Percentiles rank a stretch among this genome's conserved stretches.
These are phyloP conservation scores for Odontamblyopus rebecca DNA, from an alignment of 2,797 vertebrate genomes.

Conservation along the genomic window DNA sequence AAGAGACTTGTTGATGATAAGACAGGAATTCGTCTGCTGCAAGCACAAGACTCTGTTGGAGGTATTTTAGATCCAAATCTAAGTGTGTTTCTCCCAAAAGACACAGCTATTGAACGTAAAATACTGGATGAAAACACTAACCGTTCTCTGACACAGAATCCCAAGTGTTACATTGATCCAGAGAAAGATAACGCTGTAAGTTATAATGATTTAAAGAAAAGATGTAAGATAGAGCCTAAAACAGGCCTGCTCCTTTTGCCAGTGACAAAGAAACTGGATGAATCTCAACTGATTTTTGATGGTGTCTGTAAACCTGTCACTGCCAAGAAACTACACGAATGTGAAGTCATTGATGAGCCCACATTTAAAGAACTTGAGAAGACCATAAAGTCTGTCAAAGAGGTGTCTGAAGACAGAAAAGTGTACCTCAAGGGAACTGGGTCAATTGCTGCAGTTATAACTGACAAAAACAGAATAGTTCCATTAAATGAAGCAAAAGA, in stretches of 20 bases:
- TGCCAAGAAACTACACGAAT: not conserved
- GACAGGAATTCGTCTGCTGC: not conserved
- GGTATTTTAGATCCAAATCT: slow-evolving; percentile 7
- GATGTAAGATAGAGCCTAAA: slow-evolving; percentile 1
- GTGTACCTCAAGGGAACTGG: slow-evolving; percentile 58
- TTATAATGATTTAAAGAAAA: slow-evolving; percentile 7
- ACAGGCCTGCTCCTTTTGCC: slow-evolving; percentile 8
- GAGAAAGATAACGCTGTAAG: not conserved
- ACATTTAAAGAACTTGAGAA: not conserved
- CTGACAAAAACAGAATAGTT: slow-evolving; percentile 74
- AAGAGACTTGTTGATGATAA: not conserved
- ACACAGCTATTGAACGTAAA: not conserved
- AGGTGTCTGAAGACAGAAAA: not conserved
- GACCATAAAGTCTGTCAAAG: not conserved
- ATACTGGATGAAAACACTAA: not conserved
- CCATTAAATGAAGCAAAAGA: slow-evolving; percentile 88
- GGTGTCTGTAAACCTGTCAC: slow-evolving; percentile 76
- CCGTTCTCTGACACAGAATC: not conserved
- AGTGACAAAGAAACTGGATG: not conserved
- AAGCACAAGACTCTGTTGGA: slow-evolving; percentile 4
- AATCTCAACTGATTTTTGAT: slow-evolving; percentile 3
- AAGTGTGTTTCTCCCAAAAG: slow-evolving; percentile 1
- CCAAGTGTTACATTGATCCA: slow-evolving; percentile 8
- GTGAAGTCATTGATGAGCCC: not conserved
- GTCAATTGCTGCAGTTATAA: slow-evolving; percentile 79